phyloP scores from a whole-genome alignment of 2,113 vertebrate genomes.

The Larimichthys crocea region DNA sequence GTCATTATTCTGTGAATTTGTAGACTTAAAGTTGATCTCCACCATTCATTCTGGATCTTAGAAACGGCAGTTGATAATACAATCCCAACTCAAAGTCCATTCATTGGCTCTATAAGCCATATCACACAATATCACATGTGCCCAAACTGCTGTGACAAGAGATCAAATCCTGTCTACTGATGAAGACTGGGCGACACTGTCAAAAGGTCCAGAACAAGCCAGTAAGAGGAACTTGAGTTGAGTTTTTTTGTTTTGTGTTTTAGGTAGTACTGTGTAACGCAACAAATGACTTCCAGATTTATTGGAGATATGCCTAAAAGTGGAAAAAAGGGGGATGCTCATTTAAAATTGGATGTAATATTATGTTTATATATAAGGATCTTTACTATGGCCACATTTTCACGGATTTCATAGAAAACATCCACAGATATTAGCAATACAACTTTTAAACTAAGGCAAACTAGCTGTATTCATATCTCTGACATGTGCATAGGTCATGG shows the following conservation, averaged over 20 bases:
- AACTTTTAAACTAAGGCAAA: neutral
- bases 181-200: neutral
- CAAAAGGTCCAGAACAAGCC: neutral
- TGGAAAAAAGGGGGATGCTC: neutral
- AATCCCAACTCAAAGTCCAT: neutral
- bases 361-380: neutral
- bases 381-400: no score
- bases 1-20: neutral
- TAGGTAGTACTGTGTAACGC: neutral
- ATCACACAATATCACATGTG: neutral
- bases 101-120: neutral
- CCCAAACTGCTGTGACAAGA: neutral
- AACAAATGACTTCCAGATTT: neutral
- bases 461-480: neutral
- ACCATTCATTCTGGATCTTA: neutral
- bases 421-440: neutral
- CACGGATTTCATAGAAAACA: neutral
- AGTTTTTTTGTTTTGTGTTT: no score
- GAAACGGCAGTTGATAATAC: neutral
- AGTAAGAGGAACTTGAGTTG: neutral
- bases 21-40: neutral
- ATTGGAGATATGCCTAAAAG: neutral
- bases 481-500: conserved; percentile 33
- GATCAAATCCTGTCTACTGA: neutral
- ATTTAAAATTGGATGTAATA: neutral